Conservation (phyloP, 2,888 invertebrate genomes). For the Limnephilus auricula region DNA sequence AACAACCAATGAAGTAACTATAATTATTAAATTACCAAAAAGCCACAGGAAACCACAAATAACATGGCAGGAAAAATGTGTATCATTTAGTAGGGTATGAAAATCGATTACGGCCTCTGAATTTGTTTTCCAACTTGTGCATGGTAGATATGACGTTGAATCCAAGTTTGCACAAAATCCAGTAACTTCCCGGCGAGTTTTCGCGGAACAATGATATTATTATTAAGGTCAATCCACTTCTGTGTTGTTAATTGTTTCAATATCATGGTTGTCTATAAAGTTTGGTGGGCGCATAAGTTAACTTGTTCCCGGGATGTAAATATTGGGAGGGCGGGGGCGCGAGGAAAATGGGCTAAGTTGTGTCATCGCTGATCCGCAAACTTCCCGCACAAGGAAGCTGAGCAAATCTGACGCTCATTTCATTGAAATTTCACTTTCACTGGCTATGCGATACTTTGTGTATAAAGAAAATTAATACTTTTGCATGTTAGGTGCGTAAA, state of each 20-base stretch:
- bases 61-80: not conserved
- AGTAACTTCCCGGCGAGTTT: slow-evolving; percentile 22
- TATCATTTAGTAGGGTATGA: not conserved
- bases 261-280: slow-evolving; percentile 55
- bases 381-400: slow-evolving; percentile 32
- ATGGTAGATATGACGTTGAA: slow-evolving; percentile 19
- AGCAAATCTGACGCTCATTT: slow-evolving; percentile 3
- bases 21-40: not conserved
- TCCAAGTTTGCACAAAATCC: slow-evolving; percentile 3
- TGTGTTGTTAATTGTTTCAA: slow-evolving; percentile 55
- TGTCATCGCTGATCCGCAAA: slow-evolving; percentile 56
- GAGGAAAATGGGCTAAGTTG: slow-evolving; percentile 50
- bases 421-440: not conserved
- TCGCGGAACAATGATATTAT: slow-evolving; percentile 48
- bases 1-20: not conserved
- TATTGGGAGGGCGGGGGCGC: slow-evolving; percentile 39
- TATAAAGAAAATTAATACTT: not conserved
- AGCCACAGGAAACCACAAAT: not conserved
- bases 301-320: slow-evolving; percentile 51
- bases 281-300: slow-evolving; percentile 55
- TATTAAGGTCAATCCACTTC: slow-evolving; percentile 54
- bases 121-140: not conserved
- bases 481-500: not conserved
- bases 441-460: not conserved
- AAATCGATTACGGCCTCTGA: not conserved